These are phyloP conservation scores for Sebastiscus tertius DNA, from an alignment of 2,797 vertebrate genomes.

Conservation along the genomic window DNA sequence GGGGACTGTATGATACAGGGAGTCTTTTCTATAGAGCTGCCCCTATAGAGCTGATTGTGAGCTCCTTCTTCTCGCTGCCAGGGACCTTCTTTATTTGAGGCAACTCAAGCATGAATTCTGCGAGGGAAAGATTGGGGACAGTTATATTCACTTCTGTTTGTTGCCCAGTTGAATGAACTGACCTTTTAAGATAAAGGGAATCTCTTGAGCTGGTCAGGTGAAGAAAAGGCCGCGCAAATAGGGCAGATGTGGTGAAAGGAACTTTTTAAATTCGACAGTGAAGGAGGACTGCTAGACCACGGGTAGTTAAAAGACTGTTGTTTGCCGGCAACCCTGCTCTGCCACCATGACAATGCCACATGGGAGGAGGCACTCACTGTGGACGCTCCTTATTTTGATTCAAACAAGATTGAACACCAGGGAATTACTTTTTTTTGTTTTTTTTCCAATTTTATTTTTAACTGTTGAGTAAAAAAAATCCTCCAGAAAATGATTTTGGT, in stretches of 20 bases:
- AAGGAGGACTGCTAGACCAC: constrained; percentile 63
- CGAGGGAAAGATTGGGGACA: constrained; percentile 94
- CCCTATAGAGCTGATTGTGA: constrained; percentile 83
- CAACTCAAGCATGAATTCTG: constrained; percentile 99
- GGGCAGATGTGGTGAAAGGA: constrained; percentile 88
- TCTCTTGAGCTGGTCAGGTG: constrained; percentile 94
- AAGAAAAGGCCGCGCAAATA: constrained; percentile 92
- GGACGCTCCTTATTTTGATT: constrained; percentile 67
- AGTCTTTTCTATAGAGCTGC: constrained; percentile 95
- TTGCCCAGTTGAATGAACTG: constrained; percentile 96
- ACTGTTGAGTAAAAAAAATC: constrained; percentile 42
- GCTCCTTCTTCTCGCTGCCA: constrained; percentile 91
- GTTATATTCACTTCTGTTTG: constrained; percentile 99
- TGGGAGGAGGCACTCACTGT: constrained; percentile 59
- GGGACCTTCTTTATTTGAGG: constrained; percentile 90
- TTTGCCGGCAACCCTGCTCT: constrained; percentile 65
- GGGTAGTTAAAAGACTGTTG: constrained; percentile 72
- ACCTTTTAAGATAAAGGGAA: constrained; percentile 96
- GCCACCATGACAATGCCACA: constrained; percentile 67
- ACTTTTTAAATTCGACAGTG: constrained; percentile 76
- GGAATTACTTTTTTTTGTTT: constrained; percentile 47
- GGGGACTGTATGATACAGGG: constrained; percentile 98
- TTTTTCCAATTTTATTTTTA: constrained; percentile 38
- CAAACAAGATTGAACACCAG: constrained; percentile 57
- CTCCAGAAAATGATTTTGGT: constrained; percentile 57